A percentile compares a stretch with the other conserved stretches of the same genome.
Evolutionary conservation across 2,888 invertebrate genomes (phyloP).

Genomic region (Agrotis puta): DNA sequence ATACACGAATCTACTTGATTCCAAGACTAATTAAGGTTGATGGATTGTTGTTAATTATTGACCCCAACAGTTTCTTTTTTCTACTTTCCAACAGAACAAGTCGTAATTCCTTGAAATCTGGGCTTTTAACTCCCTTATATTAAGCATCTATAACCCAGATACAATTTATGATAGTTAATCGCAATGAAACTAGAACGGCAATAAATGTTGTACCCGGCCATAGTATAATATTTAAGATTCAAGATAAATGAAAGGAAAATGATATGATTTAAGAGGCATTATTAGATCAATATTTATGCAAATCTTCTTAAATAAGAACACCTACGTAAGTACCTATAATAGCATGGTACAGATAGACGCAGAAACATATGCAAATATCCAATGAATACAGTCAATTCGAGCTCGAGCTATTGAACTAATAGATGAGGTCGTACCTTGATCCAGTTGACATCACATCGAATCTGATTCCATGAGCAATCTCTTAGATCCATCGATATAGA

Average conservation of each 20-base stretch:
- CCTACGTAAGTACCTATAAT: not conserved
- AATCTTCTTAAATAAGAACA: slow-evolving; percentile 1
- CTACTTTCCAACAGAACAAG: slow-evolving; percentile 18
- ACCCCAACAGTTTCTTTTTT: slow-evolving; percentile 37
- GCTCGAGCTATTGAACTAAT: slow-evolving; percentile 80
- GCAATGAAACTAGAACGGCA: slow-evolving; percentile 46
- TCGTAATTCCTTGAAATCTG: slow-evolving; percentile 32
- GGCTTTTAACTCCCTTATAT: slow-evolving; percentile 10
- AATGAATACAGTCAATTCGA: slow-evolving; percentile 63
- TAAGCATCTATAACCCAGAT: slow-evolving; percentile 36
- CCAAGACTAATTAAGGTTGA: slow-evolving; percentile 57
- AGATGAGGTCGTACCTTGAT: slow-evolving; percentile 84
- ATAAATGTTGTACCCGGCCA: slow-evolving; percentile 30
- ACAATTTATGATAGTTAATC: slow-evolving; percentile 37
- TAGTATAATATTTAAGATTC: slow-evolving; percentile 36
- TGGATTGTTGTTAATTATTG: slow-evolving; percentile 44
- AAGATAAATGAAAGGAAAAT: slow-evolving; percentile 31
- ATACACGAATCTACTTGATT: slow-evolving; percentile 45
- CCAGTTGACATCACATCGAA: slow-evolving; percentile 79
- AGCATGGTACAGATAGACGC: slow-evolving; percentile 16
- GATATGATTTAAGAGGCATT: slow-evolving; percentile 17
- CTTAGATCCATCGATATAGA: slow-evolving; percentile 59
- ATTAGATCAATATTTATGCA: slow-evolving; percentile 8
- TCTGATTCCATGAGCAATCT: slow-evolving; percentile 74
- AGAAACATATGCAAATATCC: slow-evolving; percentile 42